phyloP scores from a whole-genome alignment of 2,113 vertebrate genomes.

The Epinephelus lanceolatus region DNA sequence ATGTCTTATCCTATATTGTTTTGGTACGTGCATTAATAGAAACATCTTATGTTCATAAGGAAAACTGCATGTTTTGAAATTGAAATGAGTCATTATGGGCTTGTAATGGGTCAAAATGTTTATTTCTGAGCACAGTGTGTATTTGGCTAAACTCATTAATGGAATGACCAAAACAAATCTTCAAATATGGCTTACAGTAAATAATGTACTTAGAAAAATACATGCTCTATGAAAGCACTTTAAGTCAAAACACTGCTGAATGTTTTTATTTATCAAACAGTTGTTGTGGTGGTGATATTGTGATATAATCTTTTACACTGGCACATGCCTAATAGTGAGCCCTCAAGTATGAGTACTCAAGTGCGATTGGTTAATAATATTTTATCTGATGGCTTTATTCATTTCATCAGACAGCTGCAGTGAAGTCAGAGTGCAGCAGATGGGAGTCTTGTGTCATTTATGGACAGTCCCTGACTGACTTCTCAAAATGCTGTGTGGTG shows the following conservation, averaged over 20 bases:
- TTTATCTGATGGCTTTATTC: neutral
- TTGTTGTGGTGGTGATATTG: neutral
- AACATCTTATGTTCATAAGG: neutral
- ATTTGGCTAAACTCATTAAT: no score
- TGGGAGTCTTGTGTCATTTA: neutral
- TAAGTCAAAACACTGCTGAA: neutral
- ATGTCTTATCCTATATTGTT: neutral
- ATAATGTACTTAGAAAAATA: neutral
- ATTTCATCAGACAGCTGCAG: neutral
- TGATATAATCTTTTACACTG: neutral
- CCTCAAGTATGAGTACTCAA: no score
- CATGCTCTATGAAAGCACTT: neutral
- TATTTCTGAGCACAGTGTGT: neutral
- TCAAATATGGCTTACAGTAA: neutral
- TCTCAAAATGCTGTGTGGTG: no score
- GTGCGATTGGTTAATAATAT: neutral
- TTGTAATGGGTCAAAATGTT: neutral
- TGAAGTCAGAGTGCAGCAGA: constrained; percentile 3
- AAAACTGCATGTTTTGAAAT: neutral
- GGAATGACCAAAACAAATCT: neutral
- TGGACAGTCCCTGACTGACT: neutral
- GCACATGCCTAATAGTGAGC: neutral
- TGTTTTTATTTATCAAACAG: neutral
- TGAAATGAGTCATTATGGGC: neutral
- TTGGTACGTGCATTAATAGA: neutral